These are phyloP conservation scores for Piscicola geometra DNA, from an alignment of 2,888 invertebrate genomes.

Conservation along the genomic window DNA sequence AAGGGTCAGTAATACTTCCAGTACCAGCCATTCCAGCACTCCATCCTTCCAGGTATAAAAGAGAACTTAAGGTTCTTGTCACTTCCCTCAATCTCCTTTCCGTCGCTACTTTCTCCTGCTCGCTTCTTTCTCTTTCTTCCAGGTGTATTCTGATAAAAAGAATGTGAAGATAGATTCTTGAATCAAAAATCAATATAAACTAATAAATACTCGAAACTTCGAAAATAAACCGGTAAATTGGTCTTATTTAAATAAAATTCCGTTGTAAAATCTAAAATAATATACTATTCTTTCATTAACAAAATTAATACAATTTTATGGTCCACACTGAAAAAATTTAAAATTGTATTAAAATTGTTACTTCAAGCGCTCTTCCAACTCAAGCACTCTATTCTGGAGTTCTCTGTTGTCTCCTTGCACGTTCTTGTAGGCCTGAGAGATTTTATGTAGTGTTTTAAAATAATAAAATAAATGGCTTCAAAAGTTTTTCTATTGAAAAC, in stretches of 20 bases:
- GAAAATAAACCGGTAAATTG: neutral
- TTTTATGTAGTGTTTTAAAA: too few species aligned
- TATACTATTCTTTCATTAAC: neutral
- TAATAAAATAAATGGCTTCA: too few species aligned
- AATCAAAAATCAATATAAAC: neutral
- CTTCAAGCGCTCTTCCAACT: constrained; percentile 53
- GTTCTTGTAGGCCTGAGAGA: constrained; percentile 39
- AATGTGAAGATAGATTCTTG: too few species aligned
- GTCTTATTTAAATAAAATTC: too few species aligned
- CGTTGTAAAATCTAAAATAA: too few species aligned
- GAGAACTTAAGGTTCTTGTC: constrained; percentile 7
- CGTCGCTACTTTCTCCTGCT: constrained; percentile 32
- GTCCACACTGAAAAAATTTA: too few species aligned
- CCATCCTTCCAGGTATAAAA: constrained; percentile 22
- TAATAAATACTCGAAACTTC: neutral
- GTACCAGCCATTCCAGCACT: neutral
- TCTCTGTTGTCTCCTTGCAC: constrained; percentile 52
- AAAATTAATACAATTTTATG: too few species aligned
- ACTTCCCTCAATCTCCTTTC: constrained; percentile 35
- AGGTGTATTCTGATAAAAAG: constrained; percentile 38
- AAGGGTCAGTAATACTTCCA: neutral
- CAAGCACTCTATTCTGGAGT: constrained; percentile 50
- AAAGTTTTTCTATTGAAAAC: too few species aligned
- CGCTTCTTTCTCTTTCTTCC: constrained; percentile 39
- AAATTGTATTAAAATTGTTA: too few species aligned